A percentile compares a stretch with the other conserved stretches of the same genome.
These are phyloP conservation scores for Myzus persicae DNA, from an alignment of 1,140 invertebrate genomes.

Conservation along the genomic window DNA sequence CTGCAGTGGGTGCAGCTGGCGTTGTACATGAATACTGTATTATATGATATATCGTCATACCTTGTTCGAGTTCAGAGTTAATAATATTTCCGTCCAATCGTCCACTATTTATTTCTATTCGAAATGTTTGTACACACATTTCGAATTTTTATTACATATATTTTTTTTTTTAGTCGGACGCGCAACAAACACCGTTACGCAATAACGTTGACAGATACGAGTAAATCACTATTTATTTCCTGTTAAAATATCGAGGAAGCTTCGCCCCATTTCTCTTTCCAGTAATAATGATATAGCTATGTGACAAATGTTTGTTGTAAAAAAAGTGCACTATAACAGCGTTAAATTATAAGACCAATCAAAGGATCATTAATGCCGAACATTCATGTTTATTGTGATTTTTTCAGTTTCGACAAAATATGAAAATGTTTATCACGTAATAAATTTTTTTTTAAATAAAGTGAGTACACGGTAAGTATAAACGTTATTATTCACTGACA, in stretches of 20 bases:
- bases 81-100: neutral
- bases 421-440: neutral
- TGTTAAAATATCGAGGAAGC: neutral
- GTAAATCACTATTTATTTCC: conserved; percentile 41
- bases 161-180: neutral
- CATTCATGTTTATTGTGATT: neutral
- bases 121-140: neutral
- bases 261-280: neutral
- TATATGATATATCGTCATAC: neutral
- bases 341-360: conserved; percentile 9
- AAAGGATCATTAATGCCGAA: neutral
- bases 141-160: neutral
- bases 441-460: neutral
- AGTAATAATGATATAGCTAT: neutral
- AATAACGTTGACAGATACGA: conserved; percentile 33
- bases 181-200: neutral
- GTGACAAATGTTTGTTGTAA: neutral
- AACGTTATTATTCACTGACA: too few species aligned
- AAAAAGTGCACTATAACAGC: neutral
- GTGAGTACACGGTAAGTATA: too few species aligned
- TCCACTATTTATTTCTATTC: neutral
- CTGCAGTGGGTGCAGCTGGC: neutral
- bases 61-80: neutral
- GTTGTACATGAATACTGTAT: neutral
- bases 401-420: neutral